Conservation (phyloP, 2,797 vertebrate genomes). For the Clarias fuscus region DNA sequence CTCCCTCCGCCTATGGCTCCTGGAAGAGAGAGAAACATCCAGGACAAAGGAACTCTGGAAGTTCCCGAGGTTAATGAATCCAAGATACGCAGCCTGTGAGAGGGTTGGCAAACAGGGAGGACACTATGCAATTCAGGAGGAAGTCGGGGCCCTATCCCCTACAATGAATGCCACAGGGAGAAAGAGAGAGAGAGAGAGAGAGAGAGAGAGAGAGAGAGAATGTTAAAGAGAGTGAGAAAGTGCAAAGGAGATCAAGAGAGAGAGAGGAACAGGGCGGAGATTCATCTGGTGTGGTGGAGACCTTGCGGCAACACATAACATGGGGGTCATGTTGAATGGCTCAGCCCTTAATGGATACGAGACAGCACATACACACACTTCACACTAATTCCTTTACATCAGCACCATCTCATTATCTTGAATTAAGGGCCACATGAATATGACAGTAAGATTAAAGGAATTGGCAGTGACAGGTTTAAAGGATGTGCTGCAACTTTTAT, state of each 20-base stretch:
- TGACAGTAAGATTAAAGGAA: conserved; percentile 69
- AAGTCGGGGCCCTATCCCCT: conserved; percentile 69
- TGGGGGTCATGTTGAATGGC: conserved; percentile 62
- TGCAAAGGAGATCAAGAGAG: conserved; percentile 50
- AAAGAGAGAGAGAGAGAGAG: conserved; percentile 40
- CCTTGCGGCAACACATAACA: conserved; percentile 60
- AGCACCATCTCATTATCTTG: conserved; percentile 62
- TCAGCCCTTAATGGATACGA: conserved; percentile 74
- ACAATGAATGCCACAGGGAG: conserved; percentile 52
- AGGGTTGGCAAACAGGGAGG: conserved; percentile 51
- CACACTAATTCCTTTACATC: conserved; percentile 65
- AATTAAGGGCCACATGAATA: conserved; percentile 57
- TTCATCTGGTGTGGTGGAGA: conserved; percentile 46
- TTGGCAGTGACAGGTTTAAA: conserved; percentile 55
- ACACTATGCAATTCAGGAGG: conserved; percentile 68
- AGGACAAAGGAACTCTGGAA: conserved; percentile 66
- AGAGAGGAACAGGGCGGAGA: conserved; percentile 13
- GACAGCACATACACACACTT: conserved; percentile 59
- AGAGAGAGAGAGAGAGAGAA: conserved; percentile 15
- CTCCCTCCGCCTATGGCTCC: conserved; percentile 68
- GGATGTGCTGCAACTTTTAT: conserved; percentile 58
- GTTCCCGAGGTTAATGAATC: conserved; percentile 62
- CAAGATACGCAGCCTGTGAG: conserved; percentile 63
- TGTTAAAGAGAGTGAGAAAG: conserved; percentile 46
- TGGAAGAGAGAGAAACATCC: conserved; percentile 54